phyloP scores from a whole-genome alignment of 2,113 vertebrate genomes.

The Nettapus auritus region DNA sequence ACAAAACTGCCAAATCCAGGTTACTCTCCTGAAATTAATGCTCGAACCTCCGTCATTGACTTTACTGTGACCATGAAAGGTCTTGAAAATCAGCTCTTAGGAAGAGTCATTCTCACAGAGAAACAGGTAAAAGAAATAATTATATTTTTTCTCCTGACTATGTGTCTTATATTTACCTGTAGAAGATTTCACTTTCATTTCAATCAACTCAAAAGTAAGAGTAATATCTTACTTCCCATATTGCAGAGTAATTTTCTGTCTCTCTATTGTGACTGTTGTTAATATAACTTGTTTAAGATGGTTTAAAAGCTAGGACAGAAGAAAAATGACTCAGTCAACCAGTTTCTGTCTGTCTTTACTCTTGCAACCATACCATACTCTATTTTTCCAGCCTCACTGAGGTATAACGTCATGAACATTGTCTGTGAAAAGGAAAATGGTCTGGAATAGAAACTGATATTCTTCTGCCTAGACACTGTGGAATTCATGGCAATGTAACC shows the following conservation, averaged over 20 bases:
- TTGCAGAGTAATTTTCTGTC: background rate
- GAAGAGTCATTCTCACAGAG: constrained; percentile 95
- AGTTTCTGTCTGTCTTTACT: background rate
- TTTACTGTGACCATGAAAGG: constrained; percentile 97
- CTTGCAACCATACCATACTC: background rate
- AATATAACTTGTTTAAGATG: background rate
- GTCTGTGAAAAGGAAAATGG: background rate
- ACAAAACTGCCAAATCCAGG: constrained; percentile 93
- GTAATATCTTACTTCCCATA: background rate
- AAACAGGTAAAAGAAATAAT: constrained; percentile 83
- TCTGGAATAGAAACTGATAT: background rate
- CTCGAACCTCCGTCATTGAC: constrained; percentile 92
- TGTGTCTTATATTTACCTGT: background rate
- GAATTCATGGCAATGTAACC: background rate
- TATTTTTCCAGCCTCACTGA: background rate
- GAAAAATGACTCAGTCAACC: background rate
- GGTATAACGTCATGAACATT: background rate
- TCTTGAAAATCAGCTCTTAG: constrained; percentile 93
- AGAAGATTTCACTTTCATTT: background rate
- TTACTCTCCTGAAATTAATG: constrained; percentile 94
- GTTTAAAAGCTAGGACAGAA: background rate
- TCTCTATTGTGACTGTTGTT: background rate
- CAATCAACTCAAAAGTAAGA: too few species aligned
- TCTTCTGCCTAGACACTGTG: background rate
- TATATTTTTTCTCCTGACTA: background rate